Percentiles rank a stretch among this genome's conserved stretches.
Evolutionary conservation across 2,888 invertebrate genomes (phyloP).

Genomic region (Phaonia tiefii): DNA sequence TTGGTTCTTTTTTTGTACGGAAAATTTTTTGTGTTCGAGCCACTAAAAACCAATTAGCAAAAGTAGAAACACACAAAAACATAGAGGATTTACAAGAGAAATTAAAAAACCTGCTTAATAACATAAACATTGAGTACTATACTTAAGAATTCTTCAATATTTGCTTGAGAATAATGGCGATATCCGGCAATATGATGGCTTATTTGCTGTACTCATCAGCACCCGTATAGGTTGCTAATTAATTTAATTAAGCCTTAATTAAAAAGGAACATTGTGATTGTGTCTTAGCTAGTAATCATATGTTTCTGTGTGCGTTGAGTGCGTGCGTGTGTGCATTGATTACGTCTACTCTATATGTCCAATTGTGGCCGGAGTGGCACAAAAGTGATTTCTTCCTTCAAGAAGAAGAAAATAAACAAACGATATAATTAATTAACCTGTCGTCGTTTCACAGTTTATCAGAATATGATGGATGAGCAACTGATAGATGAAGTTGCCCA

Average conservation of each 20-base stretch:
- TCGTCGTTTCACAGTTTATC: neutral
- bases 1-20: constrained; percentile 65
- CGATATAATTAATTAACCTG: neutral
- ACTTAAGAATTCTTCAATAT: too few relatives aligned
- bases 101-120: too few relatives aligned
- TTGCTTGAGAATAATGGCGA: too few relatives aligned
- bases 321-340: constrained; percentile 39
- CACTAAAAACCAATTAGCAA: constrained; percentile 35
- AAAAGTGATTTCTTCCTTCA: constrained; percentile 6
- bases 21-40: constrained; percentile 40
- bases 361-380: neutral
- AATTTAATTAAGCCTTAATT: constrained; percentile 36
- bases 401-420: neutral
- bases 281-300: too few relatives aligned
- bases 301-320: constrained; percentile 9
- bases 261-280: constrained; percentile 19
- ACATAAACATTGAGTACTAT: too few relatives aligned
- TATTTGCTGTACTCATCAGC: neutral
- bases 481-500: constrained; percentile 80
- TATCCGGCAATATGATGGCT: constrained; percentile 5
- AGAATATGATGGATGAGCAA: constrained; percentile 79
- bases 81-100: constrained; percentile 9
- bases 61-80: constrained; percentile 6
- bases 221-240: constrained; percentile 29
- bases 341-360: constrained; percentile 43